Conservation (phyloP, 2,113 vertebrate species). For the Xyrauchen texanus region DNA sequence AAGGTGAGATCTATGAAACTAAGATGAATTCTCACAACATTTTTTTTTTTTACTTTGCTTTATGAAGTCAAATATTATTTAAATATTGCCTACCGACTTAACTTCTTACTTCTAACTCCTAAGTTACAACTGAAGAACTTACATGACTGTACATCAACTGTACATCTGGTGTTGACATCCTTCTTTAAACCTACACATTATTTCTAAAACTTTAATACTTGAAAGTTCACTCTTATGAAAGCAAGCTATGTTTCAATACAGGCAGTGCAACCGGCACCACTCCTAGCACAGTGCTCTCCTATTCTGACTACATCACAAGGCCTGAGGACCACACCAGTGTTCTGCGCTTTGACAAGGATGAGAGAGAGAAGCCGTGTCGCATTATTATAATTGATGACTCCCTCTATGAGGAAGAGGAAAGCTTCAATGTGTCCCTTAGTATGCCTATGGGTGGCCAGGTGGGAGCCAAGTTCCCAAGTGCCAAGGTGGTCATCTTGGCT, state of each 20-base stretch:
- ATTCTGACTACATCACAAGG: conserved; percentile 84
- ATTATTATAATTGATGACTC: conserved; percentile 85
- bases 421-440: conserved; percentile 81
- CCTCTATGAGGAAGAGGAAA: conserved; percentile 85
- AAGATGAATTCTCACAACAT: no score
- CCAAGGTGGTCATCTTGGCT: conserved; percentile 78
- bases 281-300: conserved; percentile 76
- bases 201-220: not conserved
- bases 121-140: no score
- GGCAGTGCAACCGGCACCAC: conserved; percentile 79
- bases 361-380: conserved; percentile 78
- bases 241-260: conserved; percentile 49
- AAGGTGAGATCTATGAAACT: conserved; percentile 69
- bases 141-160: no score
- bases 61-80: not conserved
- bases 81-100: not conserved
- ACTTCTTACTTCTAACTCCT: no score
- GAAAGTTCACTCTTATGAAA: not conserved
- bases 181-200: no score
- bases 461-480: conserved; percentile 73
- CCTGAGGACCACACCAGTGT: conserved; percentile 81
- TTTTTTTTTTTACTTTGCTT: no score
- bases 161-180: no score
- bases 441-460: conserved; percentile 80
- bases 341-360: conserved; percentile 80